Percentiles rank a stretch among this genome's conserved stretches.
These are phyloP conservation scores for Patagioenas fasciata DNA, from an alignment of 2,113 vertebrate species.

Conservation along the genomic window DNA sequence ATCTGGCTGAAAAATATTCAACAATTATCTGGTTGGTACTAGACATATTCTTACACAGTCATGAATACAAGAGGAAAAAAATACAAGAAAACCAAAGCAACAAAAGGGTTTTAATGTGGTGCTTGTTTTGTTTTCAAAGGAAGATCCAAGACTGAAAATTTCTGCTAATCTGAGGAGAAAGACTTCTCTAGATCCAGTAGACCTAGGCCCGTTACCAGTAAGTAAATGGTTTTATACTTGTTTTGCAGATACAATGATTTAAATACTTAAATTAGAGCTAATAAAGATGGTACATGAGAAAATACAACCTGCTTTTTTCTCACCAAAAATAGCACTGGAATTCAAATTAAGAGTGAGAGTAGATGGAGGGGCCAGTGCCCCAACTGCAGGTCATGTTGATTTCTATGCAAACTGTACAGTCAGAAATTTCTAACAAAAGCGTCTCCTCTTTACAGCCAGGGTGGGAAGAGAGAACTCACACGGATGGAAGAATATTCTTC, in stretches of 20 bases:
- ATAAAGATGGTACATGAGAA: neutral
- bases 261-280: neutral
- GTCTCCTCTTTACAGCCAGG: conserved; percentile 81
- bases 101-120: conserved; percentile 16
- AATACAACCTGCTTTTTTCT: neutral
- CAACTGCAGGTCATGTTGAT: neutral
- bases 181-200: conserved; percentile 82
- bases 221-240: conserved; percentile 33
- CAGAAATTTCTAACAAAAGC: neutral
- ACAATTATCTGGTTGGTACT: neutral
- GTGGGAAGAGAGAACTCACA: conserved; percentile 95
- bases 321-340: too few species aligned
- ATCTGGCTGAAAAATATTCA: neutral
- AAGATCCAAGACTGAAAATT: conserved; percentile 90
- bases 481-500: conserved; percentile 93
- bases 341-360: too few species aligned
- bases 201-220: conserved; percentile 91
- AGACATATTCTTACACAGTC: neutral
- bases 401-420: neutral
- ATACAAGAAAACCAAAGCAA: neutral
- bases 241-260: neutral
- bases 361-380: neutral
- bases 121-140: conserved; percentile 74
- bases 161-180: conserved; percentile 81
- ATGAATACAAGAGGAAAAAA: neutral